These are phyloP conservation scores for Meta bourneti DNA, from an alignment of 2,888 invertebrate species.

Conservation along the genomic window DNA sequence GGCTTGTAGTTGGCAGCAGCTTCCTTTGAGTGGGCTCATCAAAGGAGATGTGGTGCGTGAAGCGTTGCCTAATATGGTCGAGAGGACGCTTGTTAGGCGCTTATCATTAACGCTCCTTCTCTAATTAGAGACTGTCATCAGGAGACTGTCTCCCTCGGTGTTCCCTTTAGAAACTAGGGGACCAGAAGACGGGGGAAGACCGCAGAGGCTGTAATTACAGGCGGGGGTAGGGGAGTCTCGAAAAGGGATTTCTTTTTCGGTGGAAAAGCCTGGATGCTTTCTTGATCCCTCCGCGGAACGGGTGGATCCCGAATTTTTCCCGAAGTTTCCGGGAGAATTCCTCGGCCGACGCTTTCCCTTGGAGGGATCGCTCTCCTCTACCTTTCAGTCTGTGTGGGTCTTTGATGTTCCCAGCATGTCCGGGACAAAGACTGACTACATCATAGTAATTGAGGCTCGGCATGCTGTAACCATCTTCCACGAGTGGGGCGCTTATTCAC, in stretches of 20 bases:
- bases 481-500: background rate
- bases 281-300: constrained; percentile 11
- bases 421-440: background rate
- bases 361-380: background rate
- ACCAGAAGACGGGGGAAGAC: constrained; percentile 7
- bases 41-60: constrained; percentile 41
- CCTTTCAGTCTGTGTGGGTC: background rate
- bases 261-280: background rate
- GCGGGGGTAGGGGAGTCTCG: background rate
- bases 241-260: constrained; percentile 29
- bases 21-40: constrained; percentile 47
- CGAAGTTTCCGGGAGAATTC: background rate
- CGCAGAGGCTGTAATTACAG: constrained; percentile 20
- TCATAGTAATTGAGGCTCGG: background rate
- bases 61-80: constrained; percentile 34
- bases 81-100: constrained; percentile 43
- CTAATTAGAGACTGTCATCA: constrained; percentile 58
- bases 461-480: background rate
- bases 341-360: background rate
- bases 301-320: background rate
- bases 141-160: background rate
- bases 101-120: constrained; percentile 52
- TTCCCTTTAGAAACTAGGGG: constrained; percentile 5
- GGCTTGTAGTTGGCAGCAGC: background rate
- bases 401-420: background rate